Evolutionary conservation across 64 coral and sea anemone genomes (phyloP), one percentile per base, ranked within the genome.

Genomic region (Catalaphyllia jardinei): DNA sequence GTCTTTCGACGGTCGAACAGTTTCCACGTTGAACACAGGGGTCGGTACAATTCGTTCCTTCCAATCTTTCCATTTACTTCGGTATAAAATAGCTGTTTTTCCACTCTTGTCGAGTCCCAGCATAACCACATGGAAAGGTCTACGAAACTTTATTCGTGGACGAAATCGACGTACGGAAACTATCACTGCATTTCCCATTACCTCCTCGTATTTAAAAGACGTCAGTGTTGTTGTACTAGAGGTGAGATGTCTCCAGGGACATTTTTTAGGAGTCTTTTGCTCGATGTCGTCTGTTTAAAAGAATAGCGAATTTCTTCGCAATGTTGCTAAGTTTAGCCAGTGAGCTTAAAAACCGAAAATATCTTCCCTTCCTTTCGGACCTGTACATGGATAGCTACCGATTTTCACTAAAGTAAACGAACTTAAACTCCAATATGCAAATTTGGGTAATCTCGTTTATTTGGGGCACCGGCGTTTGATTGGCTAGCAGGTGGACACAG

Each of bases 81-180:
- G 94, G 78, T 99, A 99, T 67, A 99, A 89, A 79, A 99, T 95
- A 0, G 93, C 87, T 4, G 97, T 99, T 78, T 99, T 99, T 28
- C 97, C 97, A 31, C 93, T 95, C 49, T 83, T 93, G 74, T 99
- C 97, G 24, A 99, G 89, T 12, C 97, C 97, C 75, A 99, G 72
- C 97, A 99, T 99, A 42, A 95, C 97, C 10, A 99, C 88, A 87
- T 99, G 97, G 73, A 89, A 99, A 16, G 97, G 94, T 63, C 86
- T 90, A 64, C 88, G 79, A 17, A 93, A 85, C 86, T 93, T 96
- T 54, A 93, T 77, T 59, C 80, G 86, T 62, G 82, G 95, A 50
- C 95, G 95, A 91, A 96, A 91, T 14, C 95, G 87, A 27, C 95
- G 83, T 14, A 93, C 16, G 17, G 95, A 96, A 61, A 96, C 75